Evolutionary conservation across 2,797 vertebrate genomes (phyloP).

Genomic region (Danio choprae): DNA sequence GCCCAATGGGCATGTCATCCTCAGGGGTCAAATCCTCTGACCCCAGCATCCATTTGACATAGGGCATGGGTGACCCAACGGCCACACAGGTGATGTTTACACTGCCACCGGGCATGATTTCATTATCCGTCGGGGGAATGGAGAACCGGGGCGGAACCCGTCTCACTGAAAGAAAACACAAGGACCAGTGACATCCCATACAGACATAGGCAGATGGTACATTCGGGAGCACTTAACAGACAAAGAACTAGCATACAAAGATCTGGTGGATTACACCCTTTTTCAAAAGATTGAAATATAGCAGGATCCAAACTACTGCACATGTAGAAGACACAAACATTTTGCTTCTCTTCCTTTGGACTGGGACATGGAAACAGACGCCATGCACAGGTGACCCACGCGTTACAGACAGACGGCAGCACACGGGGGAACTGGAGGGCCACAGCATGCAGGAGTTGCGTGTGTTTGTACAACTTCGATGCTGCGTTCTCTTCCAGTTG

Average conservation of each 20-base stretch:
- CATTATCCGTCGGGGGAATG: conserved; percentile 97
- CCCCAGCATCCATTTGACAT: conserved; percentile 99
- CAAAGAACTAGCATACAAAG: background rate
- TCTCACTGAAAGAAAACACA: conserved; percentile 83
- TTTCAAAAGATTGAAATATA: background rate
- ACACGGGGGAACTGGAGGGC: conserved; percentile 77
- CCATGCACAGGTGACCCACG: conserved; percentile 83
- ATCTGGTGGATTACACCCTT: conserved; percentile 2
- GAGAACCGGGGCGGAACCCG: conserved; percentile 97
- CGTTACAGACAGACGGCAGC: conserved; percentile 64
- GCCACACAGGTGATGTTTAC: conserved; percentile 99
- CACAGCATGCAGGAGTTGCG: conserved; percentile 83
- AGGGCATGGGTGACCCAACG: conserved; percentile 98
- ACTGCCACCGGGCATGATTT: conserved; percentile 99
- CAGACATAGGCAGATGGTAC: background rate
- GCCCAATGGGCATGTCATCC: conserved; percentile 99
- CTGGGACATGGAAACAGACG: conserved; percentile 72
- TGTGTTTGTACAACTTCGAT: conserved; percentile 79
- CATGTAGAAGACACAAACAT: conserved; percentile 25
- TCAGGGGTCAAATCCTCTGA: conserved; percentile 98
- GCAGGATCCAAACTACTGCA: conserved; percentile 24
- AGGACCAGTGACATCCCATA: background rate
- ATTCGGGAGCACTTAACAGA: conserved; percentile 21
- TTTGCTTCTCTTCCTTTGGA: background rate
- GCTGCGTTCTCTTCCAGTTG: conserved; percentile 84